Evolutionary conservation across 2,113 vertebrate species (phyloP), one percentile per base, ranked within the genome.

Genomic region (Ahaetulla prasina): DNA sequence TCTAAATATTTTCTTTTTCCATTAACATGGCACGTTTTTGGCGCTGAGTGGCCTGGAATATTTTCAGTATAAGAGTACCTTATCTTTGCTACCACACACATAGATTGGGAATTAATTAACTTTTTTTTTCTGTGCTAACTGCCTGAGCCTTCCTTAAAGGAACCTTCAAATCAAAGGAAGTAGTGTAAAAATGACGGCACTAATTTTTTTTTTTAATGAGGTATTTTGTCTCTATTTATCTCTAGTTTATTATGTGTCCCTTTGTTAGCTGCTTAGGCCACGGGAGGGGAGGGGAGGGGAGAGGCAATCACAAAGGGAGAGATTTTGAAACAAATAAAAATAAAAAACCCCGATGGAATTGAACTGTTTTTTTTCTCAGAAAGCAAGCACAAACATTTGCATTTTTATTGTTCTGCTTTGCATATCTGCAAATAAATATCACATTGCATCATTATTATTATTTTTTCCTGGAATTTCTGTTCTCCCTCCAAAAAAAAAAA

Each of bases 81-180:
- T 85, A 50, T 91, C 11, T 43, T 27, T 2, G 7, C 80, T 89
- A 5, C 85, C 88, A 85, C 92, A 92, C 53, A 60, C 88, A 96
- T 91, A 96, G 93, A 94, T 93, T 88, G 92, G 35, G 95, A 96
- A 96, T 97, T 96, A 97, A 97, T 97, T 95, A 95, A 93, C 92
- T 3, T 94, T 91, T 95, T 92, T 47, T 6, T 7, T 27, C 11
- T 93, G 92, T 95, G 93, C 95, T 93, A 96, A 95, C 87, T 68
- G 92, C 91, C 43, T 91, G 92, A 89, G 94, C 14, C 92, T 96
- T 96, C 96, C 96, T 96, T 95, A 80, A 80, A 80, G 20, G 68
- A 97, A 96, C 95, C 96, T 95, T 94, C 94, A 96, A 97, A 97
- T 97, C 96, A 97, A 96, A 95, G 94, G 94, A 94, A 89, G 86